phyloP scores from a whole-genome alignment of 2,888 invertebrate genomes.

The Belgica antarctica region DNA sequence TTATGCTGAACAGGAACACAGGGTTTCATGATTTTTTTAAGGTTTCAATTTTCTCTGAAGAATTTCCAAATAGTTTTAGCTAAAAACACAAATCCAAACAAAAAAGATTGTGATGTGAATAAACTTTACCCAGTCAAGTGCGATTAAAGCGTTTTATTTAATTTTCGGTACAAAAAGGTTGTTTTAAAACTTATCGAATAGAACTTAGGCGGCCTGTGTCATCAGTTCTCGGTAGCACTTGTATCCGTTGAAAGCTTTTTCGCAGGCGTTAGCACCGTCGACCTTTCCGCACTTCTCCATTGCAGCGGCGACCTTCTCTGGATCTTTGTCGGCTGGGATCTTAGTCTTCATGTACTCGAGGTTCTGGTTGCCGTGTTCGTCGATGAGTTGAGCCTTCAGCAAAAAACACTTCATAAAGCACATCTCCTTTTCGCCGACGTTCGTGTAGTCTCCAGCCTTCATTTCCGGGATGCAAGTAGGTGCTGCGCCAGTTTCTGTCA shows the following conservation, averaged over 20 bases:
- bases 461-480: constrained; percentile 48
- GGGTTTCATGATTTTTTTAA: no score
- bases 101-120: constrained; percentile 1
- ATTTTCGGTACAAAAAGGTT: neutral
- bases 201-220: constrained; percentile 14
- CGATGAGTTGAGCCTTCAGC: constrained; percentile 49
- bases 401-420: constrained; percentile 52
- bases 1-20: no score
- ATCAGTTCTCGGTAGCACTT: constrained; percentile 42
- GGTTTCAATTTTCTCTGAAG: no score
- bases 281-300: constrained; percentile 44
- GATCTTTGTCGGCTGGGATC: constrained; percentile 39
- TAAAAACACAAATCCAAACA: neutral
- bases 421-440: constrained; percentile 47
- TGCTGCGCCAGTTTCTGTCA: constrained; percentile 47
- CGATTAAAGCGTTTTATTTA: neutral
- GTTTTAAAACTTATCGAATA: neutral
- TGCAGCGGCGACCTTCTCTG: constrained; percentile 32
- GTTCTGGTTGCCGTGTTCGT: constrained; percentile 48
- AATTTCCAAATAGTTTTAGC: neutral
- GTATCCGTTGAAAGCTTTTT: constrained; percentile 41
- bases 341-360: constrained; percentile 45
- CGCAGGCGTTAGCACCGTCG: constrained; percentile 31
- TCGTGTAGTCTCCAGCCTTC: constrained; percentile 48
- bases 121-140: neutral